Evolutionary conservation across 2,888 invertebrate species (phyloP), one percentile per base, ranked within the genome.

Genomic region (Sthenelais limicola): DNA sequence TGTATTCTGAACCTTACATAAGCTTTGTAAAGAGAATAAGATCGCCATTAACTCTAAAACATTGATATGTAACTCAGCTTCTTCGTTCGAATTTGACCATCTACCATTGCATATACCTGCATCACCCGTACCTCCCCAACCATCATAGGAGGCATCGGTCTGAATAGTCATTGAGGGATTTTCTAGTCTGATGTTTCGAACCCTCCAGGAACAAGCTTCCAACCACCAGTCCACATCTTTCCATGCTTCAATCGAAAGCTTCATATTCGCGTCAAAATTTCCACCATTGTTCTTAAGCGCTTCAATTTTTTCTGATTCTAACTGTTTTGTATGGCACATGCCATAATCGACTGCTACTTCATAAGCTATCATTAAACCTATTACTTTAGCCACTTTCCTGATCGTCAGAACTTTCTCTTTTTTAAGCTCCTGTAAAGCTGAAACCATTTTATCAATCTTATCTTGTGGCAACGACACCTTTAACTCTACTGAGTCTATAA

Each of bases 21-120:
- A 56, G 15, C 28, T 30, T 28, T 32, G 12, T 4, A 56, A 4
- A 4, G 28, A 32, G 5, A 28, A 32, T n/a, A 15, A 18, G 2
- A 56, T 54, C 4, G 54, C 54, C 30, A 30, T 9, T 26, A 54
- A 26, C 28, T 54, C 54, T 54, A 56, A 15, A 18, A 56, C 56
- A 56, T 56, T 56, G 4, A 56, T 56, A 15, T 56, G 56, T 30
- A 12, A 2, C 1, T 30, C n/a, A n/a, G n/a, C n/a, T n/a, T n/a
- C 24, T 21, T 32, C 32, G 4, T 5, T 5, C 7, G 9, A 5
- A 12, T 28, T 43, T 12, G 43, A 12, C 56, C 54, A 54, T 26
- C 54, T 9, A 3, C 54, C 54, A 9, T 32, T 32, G n/a, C 12
- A 15, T 28, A 32, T 15, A 7, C 3, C 30, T 5, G 9, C 28